Percentiles rank a stretch among this genome's conserved stretches.
Conservation (phyloP, 2,113 vertebrate genomes). For the Kobus ellipsiprymnus region DNA sequence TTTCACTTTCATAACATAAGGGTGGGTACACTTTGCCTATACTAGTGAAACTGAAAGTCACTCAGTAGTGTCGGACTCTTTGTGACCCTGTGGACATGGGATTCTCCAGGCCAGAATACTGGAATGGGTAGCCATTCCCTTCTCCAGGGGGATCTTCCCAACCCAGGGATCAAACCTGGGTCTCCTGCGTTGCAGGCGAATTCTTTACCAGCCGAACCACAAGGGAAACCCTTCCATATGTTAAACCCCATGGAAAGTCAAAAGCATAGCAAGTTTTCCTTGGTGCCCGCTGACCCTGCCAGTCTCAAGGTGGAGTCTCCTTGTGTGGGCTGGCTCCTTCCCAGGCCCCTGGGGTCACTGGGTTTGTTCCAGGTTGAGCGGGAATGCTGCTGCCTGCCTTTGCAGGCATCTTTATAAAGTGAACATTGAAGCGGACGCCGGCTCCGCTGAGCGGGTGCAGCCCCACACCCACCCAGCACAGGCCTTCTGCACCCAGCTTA, state of each 20-base stretch:
- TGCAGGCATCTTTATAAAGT: background rate
- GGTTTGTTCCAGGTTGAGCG: background rate
- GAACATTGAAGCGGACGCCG: rapidly evolving
- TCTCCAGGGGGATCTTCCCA: background rate
- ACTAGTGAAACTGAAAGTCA: background rate
- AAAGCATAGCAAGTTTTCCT: background rate
- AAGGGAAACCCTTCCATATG: background rate
- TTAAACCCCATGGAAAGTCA: background rate
- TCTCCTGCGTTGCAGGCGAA: background rate
- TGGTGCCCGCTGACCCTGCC: background rate
- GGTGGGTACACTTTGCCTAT: background rate
- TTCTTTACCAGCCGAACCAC: background rate
- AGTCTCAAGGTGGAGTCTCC: background rate
- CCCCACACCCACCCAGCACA: too few relatives aligned
- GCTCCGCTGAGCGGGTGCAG: rapidly evolving
- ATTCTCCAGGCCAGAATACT: background rate
- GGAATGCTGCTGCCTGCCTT: background rate
- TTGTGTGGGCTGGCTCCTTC: background rate
- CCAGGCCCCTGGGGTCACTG: background rate
- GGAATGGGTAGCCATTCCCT: background rate
- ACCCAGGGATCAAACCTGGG: background rate
- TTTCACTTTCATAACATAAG: background rate
- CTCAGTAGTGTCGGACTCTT: background rate
- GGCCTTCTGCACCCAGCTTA: background rate
- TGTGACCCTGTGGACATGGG: background rate